These are phyloP conservation scores for Thereva unica DNA, from an alignment of 2,888 invertebrate genomes.

Conservation along the genomic window DNA sequence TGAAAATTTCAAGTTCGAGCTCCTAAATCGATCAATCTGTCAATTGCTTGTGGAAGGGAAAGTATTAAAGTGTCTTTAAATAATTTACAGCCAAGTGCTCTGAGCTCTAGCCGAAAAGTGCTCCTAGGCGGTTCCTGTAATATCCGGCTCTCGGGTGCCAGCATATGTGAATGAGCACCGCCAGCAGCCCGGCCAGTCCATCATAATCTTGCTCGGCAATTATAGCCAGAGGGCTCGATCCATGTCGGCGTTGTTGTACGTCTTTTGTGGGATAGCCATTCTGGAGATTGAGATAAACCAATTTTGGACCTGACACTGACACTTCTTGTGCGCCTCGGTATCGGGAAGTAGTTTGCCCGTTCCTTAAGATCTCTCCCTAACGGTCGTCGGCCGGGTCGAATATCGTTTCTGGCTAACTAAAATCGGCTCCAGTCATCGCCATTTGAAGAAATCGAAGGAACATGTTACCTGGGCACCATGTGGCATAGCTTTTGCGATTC, in stretches of 20 bases:
- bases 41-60: too few relatives aligned
- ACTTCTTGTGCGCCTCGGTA: background rate
- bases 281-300: slow-evolving; percentile 28
- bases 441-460: slow-evolving; percentile 27
- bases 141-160: background rate
- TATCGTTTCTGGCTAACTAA: slow-evolving; percentile 19
- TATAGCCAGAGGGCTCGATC: slow-evolving; percentile 9
- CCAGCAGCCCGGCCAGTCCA: slow-evolving; percentile 9
- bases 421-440: slow-evolving; percentile 30
- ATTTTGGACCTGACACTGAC: slow-evolving; percentile 29
- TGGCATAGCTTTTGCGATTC: slow-evolving; percentile 21
- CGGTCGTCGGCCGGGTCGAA: slow-evolving; percentile 6
- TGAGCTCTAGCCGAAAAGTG: too few relatives aligned
- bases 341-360: slow-evolving; percentile 1
- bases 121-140: too few relatives aligned
- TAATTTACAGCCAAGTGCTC: too few relatives aligned
- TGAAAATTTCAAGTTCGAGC: too few relatives aligned
- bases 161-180: slow-evolving; percentile 10
- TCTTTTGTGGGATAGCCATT: background rate
- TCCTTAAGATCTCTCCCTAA: background rate
- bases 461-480: background rate
- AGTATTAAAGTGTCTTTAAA: too few relatives aligned
- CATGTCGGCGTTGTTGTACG: slow-evolving; percentile 11
- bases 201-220: slow-evolving; percentile 15
- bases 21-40: too few relatives aligned